Evolutionary conservation across 2,888 invertebrate species (phyloP).

Genomic region (Chalcis sispes): DNA sequence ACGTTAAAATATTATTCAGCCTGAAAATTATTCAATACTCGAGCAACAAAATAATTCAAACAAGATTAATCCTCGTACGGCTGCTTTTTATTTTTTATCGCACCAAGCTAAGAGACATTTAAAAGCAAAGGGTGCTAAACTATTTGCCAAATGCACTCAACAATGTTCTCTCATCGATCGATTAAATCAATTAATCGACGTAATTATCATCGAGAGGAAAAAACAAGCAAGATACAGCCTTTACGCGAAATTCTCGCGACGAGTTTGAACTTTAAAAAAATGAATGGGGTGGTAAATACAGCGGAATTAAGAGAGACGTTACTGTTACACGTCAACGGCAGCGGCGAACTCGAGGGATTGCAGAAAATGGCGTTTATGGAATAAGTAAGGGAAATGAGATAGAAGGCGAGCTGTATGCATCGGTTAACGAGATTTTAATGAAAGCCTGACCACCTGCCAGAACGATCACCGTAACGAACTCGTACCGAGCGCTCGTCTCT

Average conservation of each 20-base stretch:
- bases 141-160: conserved; percentile 12
- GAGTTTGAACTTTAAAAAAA: conserved; percentile 40
- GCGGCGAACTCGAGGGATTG: background rate
- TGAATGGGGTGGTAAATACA: conserved; percentile 7
- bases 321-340: conserved; percentile 9
- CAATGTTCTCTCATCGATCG: conserved; percentile 48
- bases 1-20: too few species aligned
- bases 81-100: too few species aligned
- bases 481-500: conserved; percentile 36
- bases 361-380: conserved; percentile 8
- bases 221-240: conserved; percentile 24
- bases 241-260: conserved; percentile 16
- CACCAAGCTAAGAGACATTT: too few species aligned
- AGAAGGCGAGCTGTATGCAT: conserved; percentile 13
- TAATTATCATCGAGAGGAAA: conserved; percentile 59
- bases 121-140: conserved; percentile 12
- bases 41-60: too few species aligned
- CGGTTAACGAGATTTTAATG: conserved; percentile 71
- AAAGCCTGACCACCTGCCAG: conserved; percentile 61
- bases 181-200: conserved; percentile 65
- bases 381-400: too few species aligned
- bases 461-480: conserved; percentile 37
- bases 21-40: too few species aligned
- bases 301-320: conserved; percentile 48
- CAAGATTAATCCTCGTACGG: too few species aligned